Evolutionary conservation across 1,140 invertebrate genomes (phyloP).

Genomic region (Ceratosolen fusciceps): DNA sequence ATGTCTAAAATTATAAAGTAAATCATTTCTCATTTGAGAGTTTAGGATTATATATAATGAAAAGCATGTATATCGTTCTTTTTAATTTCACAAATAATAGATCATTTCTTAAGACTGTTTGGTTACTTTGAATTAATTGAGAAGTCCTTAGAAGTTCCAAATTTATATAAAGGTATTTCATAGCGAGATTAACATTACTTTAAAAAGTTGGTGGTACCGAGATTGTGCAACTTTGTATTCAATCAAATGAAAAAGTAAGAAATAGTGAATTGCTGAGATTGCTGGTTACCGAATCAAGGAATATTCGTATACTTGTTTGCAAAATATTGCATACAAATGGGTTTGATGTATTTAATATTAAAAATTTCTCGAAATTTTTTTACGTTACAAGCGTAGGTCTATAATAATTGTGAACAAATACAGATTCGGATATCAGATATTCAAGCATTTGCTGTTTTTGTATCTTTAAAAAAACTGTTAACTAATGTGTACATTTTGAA

Average conservation of each 20-base stretch:
- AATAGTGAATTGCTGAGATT: conserved; percentile 20
- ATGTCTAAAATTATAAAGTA: conserved; percentile 30
- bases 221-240: conserved; percentile 44
- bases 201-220: conserved; percentile 23
- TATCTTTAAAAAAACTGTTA: conserved; percentile 58
- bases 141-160: conserved; percentile 21
- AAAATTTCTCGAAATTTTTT: conserved; percentile 43
- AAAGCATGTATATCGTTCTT: conserved; percentile 1
- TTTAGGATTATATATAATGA: conserved; percentile 23
- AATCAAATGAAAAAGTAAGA: conserved; percentile 19
- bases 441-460: conserved; percentile 60
- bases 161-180: conserved; percentile 30
- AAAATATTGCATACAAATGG: conserved; percentile 20
- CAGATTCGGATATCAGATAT: conserved; percentile 56
- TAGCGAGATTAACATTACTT: conserved; percentile 20
- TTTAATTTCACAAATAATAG: conserved; percentile 30
- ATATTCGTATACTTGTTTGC: conserved; percentile 4
- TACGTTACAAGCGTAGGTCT: conserved; percentile 43
- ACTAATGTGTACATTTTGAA: conserved; percentile 58
- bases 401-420: conserved; percentile 44
- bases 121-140: conserved; percentile 24
- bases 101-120: conserved; percentile 44
- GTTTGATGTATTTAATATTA: conserved; percentile 44
- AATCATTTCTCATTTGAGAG: conserved; percentile 12
- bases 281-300: conserved; percentile 21